Percentiles rank a stretch among this genome's conserved stretches.
Conservation (phyloP, 2,797 vertebrate species). For the Anguilla marmorata region DNA sequence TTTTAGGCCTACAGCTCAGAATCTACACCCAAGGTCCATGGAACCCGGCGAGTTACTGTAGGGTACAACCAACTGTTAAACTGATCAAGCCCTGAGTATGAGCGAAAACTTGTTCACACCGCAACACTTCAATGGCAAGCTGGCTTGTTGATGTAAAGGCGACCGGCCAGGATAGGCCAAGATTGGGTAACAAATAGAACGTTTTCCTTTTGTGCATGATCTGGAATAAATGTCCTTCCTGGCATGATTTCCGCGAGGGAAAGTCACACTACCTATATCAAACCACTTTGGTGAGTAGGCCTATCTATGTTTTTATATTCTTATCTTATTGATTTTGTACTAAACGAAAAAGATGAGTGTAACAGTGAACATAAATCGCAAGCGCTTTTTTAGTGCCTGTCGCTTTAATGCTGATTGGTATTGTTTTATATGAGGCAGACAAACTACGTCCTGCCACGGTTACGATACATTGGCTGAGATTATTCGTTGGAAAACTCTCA, state of each 20-base stretch:
- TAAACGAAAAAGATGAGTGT: not conserved
- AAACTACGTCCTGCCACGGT: not conserved
- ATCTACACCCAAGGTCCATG: no score
- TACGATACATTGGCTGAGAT: not conserved
- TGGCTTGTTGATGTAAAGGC: no score
- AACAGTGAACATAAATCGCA: not conserved
- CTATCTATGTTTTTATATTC: not conserved
- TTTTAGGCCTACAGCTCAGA: no score
- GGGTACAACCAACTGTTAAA: not conserved
- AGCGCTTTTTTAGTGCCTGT: not conserved
- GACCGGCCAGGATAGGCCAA: not conserved
- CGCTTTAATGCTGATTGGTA: not conserved
- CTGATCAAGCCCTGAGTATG: not conserved
- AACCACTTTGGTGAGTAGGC: not conserved
- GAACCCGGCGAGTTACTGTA: not conserved
- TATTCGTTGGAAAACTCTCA: not conserved
- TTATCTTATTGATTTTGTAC: not conserved
- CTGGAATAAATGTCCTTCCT: not conserved
- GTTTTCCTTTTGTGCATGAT: not conserved
- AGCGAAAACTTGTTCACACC: not conserved
- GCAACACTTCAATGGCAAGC: no score
- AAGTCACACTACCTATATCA: not conserved
- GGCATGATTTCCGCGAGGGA: not conserved
- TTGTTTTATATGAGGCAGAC: no score
- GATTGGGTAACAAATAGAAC: not conserved